Evolutionary conservation across 2,113 vertebrate species (phyloP).

Genomic region (Bos taurus): DNA sequence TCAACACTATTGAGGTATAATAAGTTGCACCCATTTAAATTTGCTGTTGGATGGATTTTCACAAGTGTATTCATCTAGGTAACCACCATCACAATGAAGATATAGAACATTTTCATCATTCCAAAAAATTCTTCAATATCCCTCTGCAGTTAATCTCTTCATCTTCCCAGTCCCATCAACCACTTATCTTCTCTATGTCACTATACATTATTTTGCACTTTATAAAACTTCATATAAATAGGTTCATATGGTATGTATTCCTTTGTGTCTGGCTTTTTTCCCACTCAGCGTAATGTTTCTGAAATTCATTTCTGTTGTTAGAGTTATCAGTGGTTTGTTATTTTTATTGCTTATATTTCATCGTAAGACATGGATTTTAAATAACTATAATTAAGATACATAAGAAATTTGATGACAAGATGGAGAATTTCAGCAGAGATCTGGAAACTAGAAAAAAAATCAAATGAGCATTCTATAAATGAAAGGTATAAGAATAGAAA

Average conservation of each 20-base stretch:
- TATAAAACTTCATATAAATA: not conserved
- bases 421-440: not conserved
- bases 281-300: not conserved
- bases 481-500: not conserved
- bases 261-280: not conserved
- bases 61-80: not conserved
- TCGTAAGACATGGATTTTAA: not conserved
- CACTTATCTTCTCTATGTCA: not conserved
- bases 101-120: not conserved
- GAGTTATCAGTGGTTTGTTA: not conserved
- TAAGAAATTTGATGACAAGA: not conserved
- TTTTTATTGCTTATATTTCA: not conserved
- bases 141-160: not conserved
- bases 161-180: not conserved
- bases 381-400: not conserved
- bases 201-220: not conserved
- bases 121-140: not conserved
- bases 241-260: not conserved
- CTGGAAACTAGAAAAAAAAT: not conserved
- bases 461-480: not conserved
- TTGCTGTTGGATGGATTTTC: not conserved
- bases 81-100: not conserved
- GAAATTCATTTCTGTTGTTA: not conserved
- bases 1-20: not conserved
- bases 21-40: not conserved